A percentile compares a stretch with the other conserved stretches of the same genome.
Conservation (phyloP, 1,140 invertebrate species). For the Drosophila tristis region DNA sequence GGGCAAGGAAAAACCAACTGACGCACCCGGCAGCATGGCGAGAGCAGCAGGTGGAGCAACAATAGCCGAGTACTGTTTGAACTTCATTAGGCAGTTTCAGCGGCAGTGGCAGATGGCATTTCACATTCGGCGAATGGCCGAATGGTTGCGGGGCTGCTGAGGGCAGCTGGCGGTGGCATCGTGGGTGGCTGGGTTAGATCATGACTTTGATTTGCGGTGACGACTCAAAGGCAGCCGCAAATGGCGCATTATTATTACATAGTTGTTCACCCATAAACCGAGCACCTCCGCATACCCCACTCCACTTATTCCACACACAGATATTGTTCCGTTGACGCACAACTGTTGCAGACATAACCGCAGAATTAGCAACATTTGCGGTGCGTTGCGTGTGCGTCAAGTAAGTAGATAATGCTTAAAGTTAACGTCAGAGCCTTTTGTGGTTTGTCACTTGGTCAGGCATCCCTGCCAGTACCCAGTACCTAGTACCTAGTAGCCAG, state of each 20-base stretch:
- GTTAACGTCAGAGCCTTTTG: constrained; percentile 75
- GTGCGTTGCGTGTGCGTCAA: constrained; percentile 59
- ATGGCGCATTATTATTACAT: constrained; percentile 66
- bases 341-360: constrained; percentile 72
- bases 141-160: background rate
- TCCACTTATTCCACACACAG: background rate
- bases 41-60: constrained; percentile 21
- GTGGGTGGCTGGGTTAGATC: constrained; percentile 36
- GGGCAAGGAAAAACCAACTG: constrained; percentile 20
- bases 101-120: constrained; percentile 9
- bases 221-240: constrained; percentile 64
- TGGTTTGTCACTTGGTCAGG: constrained; percentile 75
- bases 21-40: constrained; percentile 16
- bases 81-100: constrained; percentile 55
- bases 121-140: background rate
- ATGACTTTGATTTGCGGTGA: constrained; percentile 73
- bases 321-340: constrained; percentile 3
- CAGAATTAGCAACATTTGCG: constrained; percentile 80
- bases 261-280: constrained; percentile 23
- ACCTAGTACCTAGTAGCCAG: background rate
- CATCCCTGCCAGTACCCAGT: background rate
- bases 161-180: too few relatives aligned
- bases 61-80: constrained; percentile 53
- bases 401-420: constrained; percentile 76
- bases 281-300: background rate